Conservation (phyloP, 2,888 invertebrate species). For the Tenthredo notha region DNA sequence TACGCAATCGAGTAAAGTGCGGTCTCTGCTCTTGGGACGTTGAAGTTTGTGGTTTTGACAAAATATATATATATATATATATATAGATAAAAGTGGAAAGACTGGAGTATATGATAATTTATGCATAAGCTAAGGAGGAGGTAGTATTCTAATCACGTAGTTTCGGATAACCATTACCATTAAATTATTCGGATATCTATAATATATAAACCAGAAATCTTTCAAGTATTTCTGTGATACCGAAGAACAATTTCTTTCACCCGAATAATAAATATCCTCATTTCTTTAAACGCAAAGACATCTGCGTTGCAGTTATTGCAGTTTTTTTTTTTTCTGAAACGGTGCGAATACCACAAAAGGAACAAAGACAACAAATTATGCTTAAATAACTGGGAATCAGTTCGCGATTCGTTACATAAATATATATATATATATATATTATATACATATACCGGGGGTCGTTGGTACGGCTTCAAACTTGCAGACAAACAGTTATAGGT, state of each 20-base stretch:
- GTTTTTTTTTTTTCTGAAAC: neutral
- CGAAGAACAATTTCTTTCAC: neutral
- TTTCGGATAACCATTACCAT: neutral
- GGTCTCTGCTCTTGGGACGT: neutral
- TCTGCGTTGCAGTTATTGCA: no score
- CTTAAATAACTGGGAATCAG: slow-evolving; percentile 19
- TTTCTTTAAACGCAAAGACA: no score
- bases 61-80: slow-evolving; percentile 5
- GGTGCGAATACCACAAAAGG: neutral
- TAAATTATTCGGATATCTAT: neutral
- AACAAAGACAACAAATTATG: neutral
- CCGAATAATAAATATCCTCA: neutral
- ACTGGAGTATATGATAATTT: neutral
- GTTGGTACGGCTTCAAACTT: slow-evolving; percentile 30
- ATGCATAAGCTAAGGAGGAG: neutral
- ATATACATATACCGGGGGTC: neutral
- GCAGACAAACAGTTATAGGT: slow-evolving; percentile 30
- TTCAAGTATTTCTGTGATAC: neutral
- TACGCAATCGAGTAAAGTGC: slow-evolving; percentile 44
- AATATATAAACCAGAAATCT: neutral
- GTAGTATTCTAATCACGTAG: neutral
- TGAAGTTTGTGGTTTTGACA: slow-evolving; percentile 31
- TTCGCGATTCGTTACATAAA: slow-evolving; percentile 19
- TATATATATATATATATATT: neutral
- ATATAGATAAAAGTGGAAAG: neutral